Conservation (phyloP, 2,888 invertebrate genomes). For the Julus scandinavius region DNA sequence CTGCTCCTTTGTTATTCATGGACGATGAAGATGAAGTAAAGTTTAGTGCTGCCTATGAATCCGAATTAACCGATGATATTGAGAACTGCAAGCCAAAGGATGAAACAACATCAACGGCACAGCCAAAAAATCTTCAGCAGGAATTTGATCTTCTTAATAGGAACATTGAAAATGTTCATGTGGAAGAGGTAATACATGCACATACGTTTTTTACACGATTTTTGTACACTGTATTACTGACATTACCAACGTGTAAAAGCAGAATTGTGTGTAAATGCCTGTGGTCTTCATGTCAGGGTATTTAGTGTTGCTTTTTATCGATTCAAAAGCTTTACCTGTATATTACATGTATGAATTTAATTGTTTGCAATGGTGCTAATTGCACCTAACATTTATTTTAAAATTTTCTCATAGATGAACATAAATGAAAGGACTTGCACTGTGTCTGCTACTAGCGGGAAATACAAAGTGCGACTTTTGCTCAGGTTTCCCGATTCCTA, state of each 20-base stretch:
- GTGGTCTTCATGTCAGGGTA: too few relatives aligned
- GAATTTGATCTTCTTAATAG: conserved; percentile 67
- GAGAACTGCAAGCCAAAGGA: conserved; percentile 13
- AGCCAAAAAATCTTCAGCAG: conserved; percentile 60
- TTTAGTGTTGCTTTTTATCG: too few relatives aligned
- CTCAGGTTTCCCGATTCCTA: conserved; percentile 79
- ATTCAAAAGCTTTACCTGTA: too few relatives aligned
- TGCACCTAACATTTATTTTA: neutral
- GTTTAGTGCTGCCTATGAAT: neutral
- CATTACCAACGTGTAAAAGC: too few relatives aligned
- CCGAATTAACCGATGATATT: conserved; percentile 1
- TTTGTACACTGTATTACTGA: too few relatives aligned
- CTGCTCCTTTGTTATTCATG: conserved; percentile 2
- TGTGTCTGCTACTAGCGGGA: conserved; percentile 70
- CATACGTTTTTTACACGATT: too few relatives aligned
- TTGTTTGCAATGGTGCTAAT: too few relatives aligned
- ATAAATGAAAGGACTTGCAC: conserved; percentile 71
- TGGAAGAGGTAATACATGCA: conserved; percentile 76
- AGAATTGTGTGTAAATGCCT: too few relatives aligned
- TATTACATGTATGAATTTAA: too few relatives aligned
- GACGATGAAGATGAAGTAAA: conserved; percentile 45
- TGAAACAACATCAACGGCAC: conserved; percentile 62
- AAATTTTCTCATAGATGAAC: conserved; percentile 69
- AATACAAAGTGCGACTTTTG: conserved; percentile 71
- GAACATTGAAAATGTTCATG: conserved; percentile 79